phyloP scores from a whole-genome alignment of 2,113 vertebrate species.

The Triplophysa dalaica region DNA sequence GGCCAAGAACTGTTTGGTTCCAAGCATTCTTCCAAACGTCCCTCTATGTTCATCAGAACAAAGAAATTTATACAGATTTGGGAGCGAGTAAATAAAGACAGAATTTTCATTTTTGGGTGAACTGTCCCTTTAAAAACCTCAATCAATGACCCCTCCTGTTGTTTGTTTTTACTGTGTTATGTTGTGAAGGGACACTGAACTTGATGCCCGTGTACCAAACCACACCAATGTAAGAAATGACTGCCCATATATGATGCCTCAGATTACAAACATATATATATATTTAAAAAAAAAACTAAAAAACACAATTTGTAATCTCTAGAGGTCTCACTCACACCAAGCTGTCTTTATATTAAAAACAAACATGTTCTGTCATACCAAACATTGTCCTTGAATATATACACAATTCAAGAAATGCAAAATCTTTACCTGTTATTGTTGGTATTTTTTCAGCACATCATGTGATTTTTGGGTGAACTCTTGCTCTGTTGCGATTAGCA shows the following conservation, averaged over 20 bases:
- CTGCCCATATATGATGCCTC: slow-evolving; percentile 1
- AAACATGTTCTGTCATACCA: neutral
- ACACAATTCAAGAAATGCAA: neutral
- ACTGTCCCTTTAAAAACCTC: no score
- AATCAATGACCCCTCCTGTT: no score
- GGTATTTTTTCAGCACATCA: neutral
- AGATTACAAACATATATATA: neutral
- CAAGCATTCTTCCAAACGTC: no score
- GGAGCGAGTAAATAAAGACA: no score
- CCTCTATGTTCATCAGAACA: no score
- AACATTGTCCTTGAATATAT: no score
- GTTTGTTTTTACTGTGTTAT: no score
- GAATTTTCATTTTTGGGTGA: neutral
- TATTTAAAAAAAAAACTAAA: neutral
- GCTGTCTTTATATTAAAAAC: neutral
- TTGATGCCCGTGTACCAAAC: no score
- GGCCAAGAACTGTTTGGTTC: no score
- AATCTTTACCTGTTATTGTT: slow-evolving; percentile 22
- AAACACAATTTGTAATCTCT: neutral
- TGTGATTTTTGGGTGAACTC: neutral
- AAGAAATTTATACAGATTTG: neutral
- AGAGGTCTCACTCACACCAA: neutral
- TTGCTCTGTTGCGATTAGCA: neutral
- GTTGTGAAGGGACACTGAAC: no score
- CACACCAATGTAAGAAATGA: neutral